Conservation (phyloP, 2,888 invertebrate genomes). For the Eristalis intricaria region DNA sequence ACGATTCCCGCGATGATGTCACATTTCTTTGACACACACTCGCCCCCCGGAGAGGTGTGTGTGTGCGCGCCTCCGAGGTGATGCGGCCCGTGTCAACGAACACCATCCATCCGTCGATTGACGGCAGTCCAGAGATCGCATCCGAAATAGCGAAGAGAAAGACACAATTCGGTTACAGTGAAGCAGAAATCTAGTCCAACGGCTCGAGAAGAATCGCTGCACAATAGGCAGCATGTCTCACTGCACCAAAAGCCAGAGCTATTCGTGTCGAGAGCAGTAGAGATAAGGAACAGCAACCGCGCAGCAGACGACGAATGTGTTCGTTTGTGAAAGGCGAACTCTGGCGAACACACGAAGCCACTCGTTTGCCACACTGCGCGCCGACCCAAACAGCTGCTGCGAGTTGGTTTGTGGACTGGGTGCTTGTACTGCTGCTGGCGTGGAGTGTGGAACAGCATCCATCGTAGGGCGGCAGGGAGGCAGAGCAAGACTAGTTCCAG, state of each 20-base stretch:
- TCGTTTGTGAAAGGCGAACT: conserved; percentile 61
- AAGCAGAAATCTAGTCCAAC: conserved; percentile 62
- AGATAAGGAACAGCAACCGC: conserved; percentile 58
- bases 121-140: neutral
- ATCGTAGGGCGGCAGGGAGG: conserved; percentile 8
- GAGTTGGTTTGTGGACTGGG: too few species aligned
- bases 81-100: too few species aligned
- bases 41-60: neutral
- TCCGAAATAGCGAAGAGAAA: conserved; percentile 3
- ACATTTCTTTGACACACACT: neutral
- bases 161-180: conserved; percentile 5
- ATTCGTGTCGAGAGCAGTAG: conserved; percentile 65
- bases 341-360: conserved; percentile 23
- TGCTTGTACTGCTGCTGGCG: neutral
- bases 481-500: conserved; percentile 62
- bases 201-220: conserved; percentile 51
- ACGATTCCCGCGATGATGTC: neutral
- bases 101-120: neutral
- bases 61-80: neutral
- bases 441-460: conserved; percentile 17
- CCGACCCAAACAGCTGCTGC: conserved; percentile 1
- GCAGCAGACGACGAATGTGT: conserved; percentile 29
- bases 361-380: conserved; percentile 25
- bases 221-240: conserved; percentile 28
- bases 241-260: conserved; percentile 44